These are phyloP conservation scores for Cheilosia soror DNA, from an alignment of 2,888 invertebrate genomes.

Conservation along the genomic window DNA sequence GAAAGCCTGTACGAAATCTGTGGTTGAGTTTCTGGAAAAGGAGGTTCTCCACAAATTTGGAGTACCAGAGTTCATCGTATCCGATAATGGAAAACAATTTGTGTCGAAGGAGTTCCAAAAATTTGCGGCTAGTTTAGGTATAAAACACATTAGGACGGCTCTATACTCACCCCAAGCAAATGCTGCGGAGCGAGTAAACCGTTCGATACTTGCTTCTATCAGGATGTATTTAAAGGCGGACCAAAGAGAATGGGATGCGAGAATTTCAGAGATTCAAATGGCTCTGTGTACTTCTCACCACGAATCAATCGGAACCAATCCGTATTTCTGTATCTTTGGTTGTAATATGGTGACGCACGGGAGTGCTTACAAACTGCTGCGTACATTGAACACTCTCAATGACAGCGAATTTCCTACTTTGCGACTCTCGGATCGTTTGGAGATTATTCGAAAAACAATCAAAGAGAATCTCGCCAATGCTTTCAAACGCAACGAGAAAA, in stretches of 20 bases:
- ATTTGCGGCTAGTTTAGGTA: constrained; percentile 46
- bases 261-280: not conserved
- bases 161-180: constrained; percentile 78
- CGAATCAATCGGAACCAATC: not conserved
- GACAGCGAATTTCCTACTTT: not conserved
- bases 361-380: not conserved
- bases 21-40: constrained; percentile 33
- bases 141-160: constrained; percentile 51
- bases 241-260: not conserved
- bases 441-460: not conserved
- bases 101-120: constrained; percentile 39
- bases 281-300: not conserved
- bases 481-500: not conserved
- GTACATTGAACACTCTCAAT: not conserved
- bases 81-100: constrained; percentile 77
- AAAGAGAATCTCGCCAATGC: not conserved
- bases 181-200: constrained; percentile 78
- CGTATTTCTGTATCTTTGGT: constrained; percentile 54
- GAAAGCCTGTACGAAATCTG: not conserved
- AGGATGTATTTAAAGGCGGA: not conserved
- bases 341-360: constrained; percentile 7
- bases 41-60: constrained; percentile 76
- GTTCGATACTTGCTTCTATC: constrained; percentile 77
- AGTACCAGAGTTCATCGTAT: constrained; percentile 70
- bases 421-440: not conserved